Percentiles rank a stretch among this genome's conserved stretches.
Conservation (phyloP, 2,113 vertebrate species). For the Daboia siamensis region DNA sequence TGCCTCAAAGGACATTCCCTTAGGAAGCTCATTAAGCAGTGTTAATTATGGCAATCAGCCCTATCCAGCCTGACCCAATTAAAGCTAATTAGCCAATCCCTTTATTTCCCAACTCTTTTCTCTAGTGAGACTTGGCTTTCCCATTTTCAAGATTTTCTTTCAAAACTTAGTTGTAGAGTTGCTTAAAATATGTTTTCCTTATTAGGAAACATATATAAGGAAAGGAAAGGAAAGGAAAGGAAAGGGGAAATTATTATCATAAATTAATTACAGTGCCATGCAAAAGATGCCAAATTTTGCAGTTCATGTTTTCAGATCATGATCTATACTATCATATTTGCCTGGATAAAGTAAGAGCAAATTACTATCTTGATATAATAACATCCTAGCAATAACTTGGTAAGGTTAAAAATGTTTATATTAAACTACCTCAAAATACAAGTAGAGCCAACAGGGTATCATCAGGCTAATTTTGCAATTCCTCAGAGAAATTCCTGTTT, state of each 20-base stretch:
- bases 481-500: background rate
- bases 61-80: conserved; percentile 63
- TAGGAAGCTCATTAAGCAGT: conserved; percentile 50
- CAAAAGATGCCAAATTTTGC: background rate
- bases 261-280: background rate
- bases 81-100: conserved; percentile 64
- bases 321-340: background rate
- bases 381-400: background rate
- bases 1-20: conserved; percentile 28
- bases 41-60: conserved; percentile 65
- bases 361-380: background rate
- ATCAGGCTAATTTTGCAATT: background rate
- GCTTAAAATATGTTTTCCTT: background rate
- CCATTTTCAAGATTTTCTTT: conserved; percentile 33
- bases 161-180: background rate
- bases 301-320: background rate
- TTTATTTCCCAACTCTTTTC: conserved; percentile 57
- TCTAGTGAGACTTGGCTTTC: conserved; percentile 17
- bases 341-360: background rate
- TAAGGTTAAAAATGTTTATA: background rate
- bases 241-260: background rate
- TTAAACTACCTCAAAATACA: background rate
- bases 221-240: background rate
- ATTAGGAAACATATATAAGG: background rate
- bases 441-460: background rate